Conservation (phyloP, 1,140 invertebrate species). For the Aleiodes sp. region DNA sequence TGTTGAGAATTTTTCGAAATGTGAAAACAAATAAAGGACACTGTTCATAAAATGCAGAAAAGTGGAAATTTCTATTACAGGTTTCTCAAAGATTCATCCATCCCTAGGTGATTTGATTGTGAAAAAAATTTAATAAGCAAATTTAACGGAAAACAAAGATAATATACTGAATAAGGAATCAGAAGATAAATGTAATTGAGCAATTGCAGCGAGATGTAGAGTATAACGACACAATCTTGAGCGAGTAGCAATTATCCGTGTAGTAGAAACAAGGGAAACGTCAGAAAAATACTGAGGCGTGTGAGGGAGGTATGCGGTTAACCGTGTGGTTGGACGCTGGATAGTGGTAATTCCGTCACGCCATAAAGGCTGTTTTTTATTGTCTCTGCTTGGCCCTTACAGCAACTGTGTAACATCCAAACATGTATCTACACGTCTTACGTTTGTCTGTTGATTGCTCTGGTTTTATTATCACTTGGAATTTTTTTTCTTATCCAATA, state of each 20-base stretch:
- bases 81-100: no score
- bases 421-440: constrained; percentile 29
- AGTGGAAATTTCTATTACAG: no score
- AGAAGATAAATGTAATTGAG: no score
- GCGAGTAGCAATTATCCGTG: constrained; percentile 46
- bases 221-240: constrained; percentile 41
- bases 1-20: no score
- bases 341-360: constrained; percentile 55
- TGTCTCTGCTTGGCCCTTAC: constrained; percentile 31
- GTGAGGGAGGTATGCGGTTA: constrained; percentile 6
- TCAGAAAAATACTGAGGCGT: constrained; percentile 12
- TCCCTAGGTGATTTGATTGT: no score
- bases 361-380: constrained; percentile 58
- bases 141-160: no score
- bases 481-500: constrained; percentile 27
- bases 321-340: constrained; percentile 41
- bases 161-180: no score
- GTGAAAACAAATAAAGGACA: no score
- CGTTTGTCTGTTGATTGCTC: constrained; percentile 51
- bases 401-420: constrained; percentile 24
- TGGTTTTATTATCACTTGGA: constrained; percentile 56
- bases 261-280: constrained; percentile 37
- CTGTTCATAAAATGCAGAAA: no score
- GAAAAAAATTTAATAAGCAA: no score
- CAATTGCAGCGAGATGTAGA: constrained; percentile 24